Base-by-base conservation (phyloP, 2,797 vertebrate species). In the Sylvia borin region DNA sequence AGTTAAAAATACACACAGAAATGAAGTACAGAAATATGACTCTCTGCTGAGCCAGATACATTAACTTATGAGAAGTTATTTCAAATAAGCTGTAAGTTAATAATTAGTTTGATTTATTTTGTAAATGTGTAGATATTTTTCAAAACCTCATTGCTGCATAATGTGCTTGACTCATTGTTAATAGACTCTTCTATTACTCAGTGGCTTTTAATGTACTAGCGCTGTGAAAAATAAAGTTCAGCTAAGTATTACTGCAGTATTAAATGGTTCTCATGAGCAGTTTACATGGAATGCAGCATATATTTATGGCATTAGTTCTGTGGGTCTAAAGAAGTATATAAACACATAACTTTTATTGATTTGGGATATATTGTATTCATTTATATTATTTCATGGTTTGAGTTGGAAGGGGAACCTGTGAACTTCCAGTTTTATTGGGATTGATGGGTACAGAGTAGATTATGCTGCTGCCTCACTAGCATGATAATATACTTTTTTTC, bases 91-190 rank as follows among this genome's bases (percentile, higher is more conserved):
- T 91, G 8, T 72, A 72, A 86, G 57, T 84, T 72, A 95, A 91
- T 78, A 20, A 72, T 92, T 89, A 82, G 43, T 82, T 91, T 0
- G 2, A 89, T 93, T 82, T 94, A 80, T 92, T 94, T 93, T 91
- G 72, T 85, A 85, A 96, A 60, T 90, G 66, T 71, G 65, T 45
- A 66, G 91, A 54, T 94, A 94, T 90, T 89, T 96, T 90, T 93
- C 72, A 91, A 76, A 83, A 80, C 73, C 57, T 90, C 34, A 73
- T 73, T 80, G 72, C 81, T 85, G 34, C 15, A 11, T 84, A 73
- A 89, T 80, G 40, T 65, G 18, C n/a, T 77, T 61, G 36, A 89
- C 74, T 92, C 50, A 54, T 72, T 71, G 42, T 87, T 93, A 93
- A 87, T 51, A 79, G 72, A 36, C 54, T 79, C 19, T 60, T 88